Evolutionary conservation across 1,140 invertebrate genomes (phyloP), one percentile per base, ranked within the genome.

Genomic region (Nasonia giraulti): DNA sequence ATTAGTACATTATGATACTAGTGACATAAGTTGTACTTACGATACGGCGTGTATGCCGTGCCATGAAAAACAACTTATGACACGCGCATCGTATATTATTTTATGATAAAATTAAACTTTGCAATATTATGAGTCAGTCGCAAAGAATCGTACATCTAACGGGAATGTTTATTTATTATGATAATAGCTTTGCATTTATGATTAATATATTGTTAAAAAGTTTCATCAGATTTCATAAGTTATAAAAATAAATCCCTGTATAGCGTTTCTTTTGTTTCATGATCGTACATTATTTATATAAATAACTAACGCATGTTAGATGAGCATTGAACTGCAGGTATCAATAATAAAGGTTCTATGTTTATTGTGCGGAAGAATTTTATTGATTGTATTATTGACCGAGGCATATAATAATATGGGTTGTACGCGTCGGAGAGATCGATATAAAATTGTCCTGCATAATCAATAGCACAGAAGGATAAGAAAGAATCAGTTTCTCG

Each of bases 221-320:
- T 71, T 0, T 4, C 3, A 27, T 31, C 5, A 12, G 27, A 3
- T 71, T 71, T 27, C 0, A 17, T 14, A 71, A 31, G 27, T 71
- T 71, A 71, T 31, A 71, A 71, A 71, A 71, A 71, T 71, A 33
- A 71, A 31, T 71, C 27, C 69, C 69, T 71, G 23, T 71, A 31
- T 71, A 14, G 12, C 31, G 20, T 31, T 71, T 66, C n/a, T 66
- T 71, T 31, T 71, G 14, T 62, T 17, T 62, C 55, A 7, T 50
- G 27, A 27, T 20, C 6, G 20, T 62, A 62, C 1, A n/a, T 62
- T n/a, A 62, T 62, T 62, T 62, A n/a, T 20, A 62, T 5, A 20
- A 27, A 27, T 62, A n/a, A 20, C n/a, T 20, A 62, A 62, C 55
- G 17, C 3, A 37, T 37, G 14, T 62, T n/a, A n/a, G 7, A n/a